Conservation (phyloP, 1,140 invertebrate genomes). For the Atta cephalotes region DNA sequence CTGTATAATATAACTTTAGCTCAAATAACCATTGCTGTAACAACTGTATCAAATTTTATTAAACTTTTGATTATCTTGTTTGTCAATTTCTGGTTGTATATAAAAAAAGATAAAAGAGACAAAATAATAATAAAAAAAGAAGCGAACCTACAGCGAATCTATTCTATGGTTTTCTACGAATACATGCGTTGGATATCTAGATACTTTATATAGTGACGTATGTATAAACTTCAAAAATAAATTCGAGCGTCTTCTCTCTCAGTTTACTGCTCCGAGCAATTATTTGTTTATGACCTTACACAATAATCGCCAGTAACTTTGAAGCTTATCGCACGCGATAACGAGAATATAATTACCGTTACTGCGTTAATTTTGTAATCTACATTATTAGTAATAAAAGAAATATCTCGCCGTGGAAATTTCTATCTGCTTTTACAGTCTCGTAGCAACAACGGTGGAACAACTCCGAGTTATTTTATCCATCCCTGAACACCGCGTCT, state of each 20-base stretch:
- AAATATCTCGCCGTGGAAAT: not conserved
- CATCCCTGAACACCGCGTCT: conserved; percentile 42
- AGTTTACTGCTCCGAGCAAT: not conserved
- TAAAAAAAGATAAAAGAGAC: not conserved
- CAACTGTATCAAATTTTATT: not conserved
- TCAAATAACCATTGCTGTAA: not conserved
- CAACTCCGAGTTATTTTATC: conserved; percentile 31
- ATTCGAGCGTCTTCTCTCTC: not conserved
- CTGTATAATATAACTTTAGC: conserved; percentile 1
- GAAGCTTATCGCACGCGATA: not conserved
- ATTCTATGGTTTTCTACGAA: not conserved
- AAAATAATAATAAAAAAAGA: not conserved
- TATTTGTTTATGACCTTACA: conserved; percentile 21
- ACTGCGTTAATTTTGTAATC: not conserved
- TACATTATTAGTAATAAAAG: not conserved
- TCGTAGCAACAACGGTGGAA: not conserved
- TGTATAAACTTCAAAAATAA: conserved; percentile 28
- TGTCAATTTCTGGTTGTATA: not conserved
- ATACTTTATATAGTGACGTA: too few species aligned
- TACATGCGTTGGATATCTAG: too few species aligned
- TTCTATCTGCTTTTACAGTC: not conserved
- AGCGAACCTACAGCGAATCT: not conserved
- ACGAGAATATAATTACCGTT: not conserved
- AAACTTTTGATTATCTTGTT: not conserved
- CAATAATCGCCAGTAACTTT: not conserved